Conservation (phyloP, 2,888 invertebrate genomes). For the Oxytorus armatus region DNA sequence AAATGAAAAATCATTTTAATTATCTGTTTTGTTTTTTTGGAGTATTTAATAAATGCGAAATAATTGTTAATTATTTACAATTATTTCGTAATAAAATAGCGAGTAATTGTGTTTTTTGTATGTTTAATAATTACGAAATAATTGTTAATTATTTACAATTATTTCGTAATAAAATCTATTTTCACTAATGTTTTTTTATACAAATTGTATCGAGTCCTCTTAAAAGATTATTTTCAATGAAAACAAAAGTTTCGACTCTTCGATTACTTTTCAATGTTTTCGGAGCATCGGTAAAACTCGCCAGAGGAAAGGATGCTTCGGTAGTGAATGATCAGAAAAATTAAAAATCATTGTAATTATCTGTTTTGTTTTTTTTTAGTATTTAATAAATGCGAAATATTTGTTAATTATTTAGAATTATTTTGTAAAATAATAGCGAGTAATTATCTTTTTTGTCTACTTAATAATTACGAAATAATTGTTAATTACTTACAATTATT, state of each 20-base stretch:
- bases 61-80: too few species aligned
- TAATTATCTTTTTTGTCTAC: background rate
- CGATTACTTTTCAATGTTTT: conserved; percentile 55
- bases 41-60: too few species aligned
- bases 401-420: too few species aligned
- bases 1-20: too few species aligned
- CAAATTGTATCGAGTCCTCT: background rate
- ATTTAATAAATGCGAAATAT: too few species aligned
- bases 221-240: background rate
- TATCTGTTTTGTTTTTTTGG: too few species aligned
- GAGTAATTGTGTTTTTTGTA: background rate
- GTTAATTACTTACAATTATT: background rate
- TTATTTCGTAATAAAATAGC: background rate
- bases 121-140: background rate
- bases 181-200: background rate
- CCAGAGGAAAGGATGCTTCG: background rate
- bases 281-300: conserved; percentile 43
- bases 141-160: background rate
- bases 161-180: background rate
- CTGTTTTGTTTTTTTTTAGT: too few species aligned
- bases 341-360: too few species aligned
- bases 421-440: background rate
- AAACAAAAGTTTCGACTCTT: conserved; percentile 58
- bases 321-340: background rate
- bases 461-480: background rate